Evolutionary conservation across 2,113 vertebrate genomes (phyloP), one percentile per base, ranked within the genome.

Genomic region (Fregata magnificens): DNA sequence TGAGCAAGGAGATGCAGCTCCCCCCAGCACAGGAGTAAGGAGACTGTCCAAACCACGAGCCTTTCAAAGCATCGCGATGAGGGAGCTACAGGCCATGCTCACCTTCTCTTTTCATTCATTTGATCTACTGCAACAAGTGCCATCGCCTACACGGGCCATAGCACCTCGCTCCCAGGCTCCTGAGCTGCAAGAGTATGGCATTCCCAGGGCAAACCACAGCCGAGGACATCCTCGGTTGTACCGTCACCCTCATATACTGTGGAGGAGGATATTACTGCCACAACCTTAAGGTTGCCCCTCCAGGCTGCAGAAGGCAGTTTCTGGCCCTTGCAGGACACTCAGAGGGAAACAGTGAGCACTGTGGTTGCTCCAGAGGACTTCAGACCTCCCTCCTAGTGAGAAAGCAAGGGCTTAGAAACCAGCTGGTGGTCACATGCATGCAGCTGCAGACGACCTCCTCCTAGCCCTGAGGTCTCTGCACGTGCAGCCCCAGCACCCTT

Each of bases 51-150:
- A 79, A 78, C 38, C 40, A 65, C 1, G 5, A 79, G 26, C 22
- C 73, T 55, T 69, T 65, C 36, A 63, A 83, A 88, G 58, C 16
- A 81, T 14, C 3, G 4, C 1, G 1, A 84, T 45, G 63, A 24
- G 52, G 11, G 40, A 61, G 24, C 67, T 36, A 47, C 0, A 3
- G 40, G 44, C 11, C n/a, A 10, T 16, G 38, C 18, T 89, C 31
- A 78, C 21, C 56, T 82, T 81, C 69, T 92, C 4, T 84, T 96
- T 96, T 91, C n/a, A 70, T 47, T 95, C 44, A 88, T 45, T 42
- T 90, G 74, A 88, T 32, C n/a, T 91, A 45, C 18, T 63, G 80
- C 49, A 94, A 71, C 55, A 86, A 95, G 31, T 72, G 71, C 32
- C 82, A 85, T 61, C 3, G 7, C 62, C 63, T 67, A 61, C 47